Conservation (phyloP, 2,888 invertebrate species). For the Augiades crinisus region DNA sequence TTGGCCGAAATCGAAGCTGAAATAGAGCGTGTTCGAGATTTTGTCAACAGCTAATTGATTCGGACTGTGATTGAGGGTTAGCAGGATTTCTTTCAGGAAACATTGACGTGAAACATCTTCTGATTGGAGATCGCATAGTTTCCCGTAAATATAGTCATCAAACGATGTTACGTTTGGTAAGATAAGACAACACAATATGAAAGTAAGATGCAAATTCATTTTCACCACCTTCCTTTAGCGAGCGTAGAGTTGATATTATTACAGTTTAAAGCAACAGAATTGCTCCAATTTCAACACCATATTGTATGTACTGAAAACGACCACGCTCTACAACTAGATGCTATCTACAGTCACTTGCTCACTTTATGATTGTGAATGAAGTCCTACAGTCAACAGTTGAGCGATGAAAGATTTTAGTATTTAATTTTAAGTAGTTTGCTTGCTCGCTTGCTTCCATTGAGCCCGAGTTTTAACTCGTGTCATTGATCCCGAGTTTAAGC, state of each 20-base stretch:
- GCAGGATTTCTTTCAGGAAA: slow-evolving; percentile 54
- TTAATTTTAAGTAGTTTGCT: too few relatives aligned
- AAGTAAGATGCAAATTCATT: background rate
- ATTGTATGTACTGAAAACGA: slow-evolving; percentile 8
- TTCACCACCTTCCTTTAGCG: background rate
- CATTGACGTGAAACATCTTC: slow-evolving; percentile 49
- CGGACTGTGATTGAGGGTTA: slow-evolving; percentile 55
- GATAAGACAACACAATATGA: background rate
- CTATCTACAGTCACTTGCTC: slow-evolving; percentile 14
- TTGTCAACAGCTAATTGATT: slow-evolving; percentile 62
- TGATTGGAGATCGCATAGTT: slow-evolving; percentile 45
- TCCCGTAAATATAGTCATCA: slow-evolving; percentile 4
- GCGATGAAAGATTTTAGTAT: background rate
- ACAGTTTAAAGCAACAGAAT: background rate
- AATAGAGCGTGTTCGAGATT: slow-evolving; percentile 54
- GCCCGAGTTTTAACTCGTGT: too few relatives aligned
- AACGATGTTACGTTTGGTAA: too few relatives aligned
- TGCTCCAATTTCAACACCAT: slow-evolving; percentile 1
- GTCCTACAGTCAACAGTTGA: background rate
- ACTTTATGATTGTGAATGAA: background rate
- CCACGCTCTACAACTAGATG: slow-evolving; percentile 8
- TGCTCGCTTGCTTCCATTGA: too few relatives aligned
- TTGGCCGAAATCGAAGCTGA: slow-evolving; percentile 64
- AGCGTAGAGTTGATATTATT: background rate
- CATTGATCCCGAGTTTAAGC: too few relatives aligned